Evolutionary conservation across 2,888 invertebrate genomes (phyloP), one percentile per base, ranked within the genome.

Genomic region (Prenolepis imparis): DNA sequence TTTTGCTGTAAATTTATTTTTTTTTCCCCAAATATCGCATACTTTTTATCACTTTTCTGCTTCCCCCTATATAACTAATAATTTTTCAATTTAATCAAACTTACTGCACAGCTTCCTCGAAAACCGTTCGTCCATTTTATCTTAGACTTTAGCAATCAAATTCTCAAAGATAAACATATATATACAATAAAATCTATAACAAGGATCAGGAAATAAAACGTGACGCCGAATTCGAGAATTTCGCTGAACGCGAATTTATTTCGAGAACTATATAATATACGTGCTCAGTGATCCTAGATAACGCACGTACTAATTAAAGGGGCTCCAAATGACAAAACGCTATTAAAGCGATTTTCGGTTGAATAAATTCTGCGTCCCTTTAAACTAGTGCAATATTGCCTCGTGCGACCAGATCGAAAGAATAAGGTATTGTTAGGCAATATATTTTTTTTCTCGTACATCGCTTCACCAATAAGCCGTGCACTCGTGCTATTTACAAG

Each of bases 261-360:
- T 80, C 24, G 32, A 15, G 0, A 52, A 36, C 11, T 52, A 28
- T 28, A 28, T n/a, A 44, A 59, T 59, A 32, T 59, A 44, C 3
- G 48, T 44, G 57, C 32, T 39, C 32, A 12, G 8, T 12, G 32
- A 68, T 57, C 21, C 21, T 9, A 44, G 70, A 70, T 70, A 70
- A 70, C 6, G 5, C 70, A 59, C 59, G 78, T 70, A 44, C 44
- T 80, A 59, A 80, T 80, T 78, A 80, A 70, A 80, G 44, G 8
- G 36, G 48, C 1, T 21, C 8, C 3, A 59, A 80, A 44, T 44
- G 24, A n/a, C n/a, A 15, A 70, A 70, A n/a, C 44, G 78, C 59
- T 15, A 44, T 80, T 59, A 80, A 48, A 28, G 21, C 21, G 18
- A 59, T 18, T 59, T 70, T 36, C 44, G 24, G n/a, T 32, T 21